A percentile compares a stretch with the other conserved stretches of the same genome.
Conservation (phyloP, 2,888 invertebrate genomes). For the Pachymerium ferrugineum region DNA sequence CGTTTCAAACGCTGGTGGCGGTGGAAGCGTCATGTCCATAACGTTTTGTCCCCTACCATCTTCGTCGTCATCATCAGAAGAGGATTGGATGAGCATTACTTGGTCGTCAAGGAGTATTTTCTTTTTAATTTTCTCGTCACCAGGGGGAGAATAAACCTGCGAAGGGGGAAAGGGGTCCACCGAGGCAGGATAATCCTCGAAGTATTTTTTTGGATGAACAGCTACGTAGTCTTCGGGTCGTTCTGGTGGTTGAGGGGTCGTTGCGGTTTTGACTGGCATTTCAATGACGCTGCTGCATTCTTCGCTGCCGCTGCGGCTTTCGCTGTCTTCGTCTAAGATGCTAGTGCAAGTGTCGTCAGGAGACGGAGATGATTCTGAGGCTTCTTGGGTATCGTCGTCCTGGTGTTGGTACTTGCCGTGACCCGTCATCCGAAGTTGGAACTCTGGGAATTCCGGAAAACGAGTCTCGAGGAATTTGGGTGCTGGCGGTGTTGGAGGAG, state of each 20-base stretch:
- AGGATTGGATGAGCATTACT: not conserved
- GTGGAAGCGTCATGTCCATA: not conserved
- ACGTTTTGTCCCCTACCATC: not conserved
- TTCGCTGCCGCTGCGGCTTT: constrained; percentile 25
- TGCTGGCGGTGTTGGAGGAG: not conserved
- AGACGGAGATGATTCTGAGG: not conserved
- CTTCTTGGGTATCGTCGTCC: not conserved
- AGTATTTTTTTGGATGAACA: constrained; percentile 31
- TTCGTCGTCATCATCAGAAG: not conserved
- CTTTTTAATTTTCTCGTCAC: not conserved
- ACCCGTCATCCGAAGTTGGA: constrained; percentile 30
- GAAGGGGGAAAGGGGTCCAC: not conserved
- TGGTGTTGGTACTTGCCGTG: constrained; percentile 17
- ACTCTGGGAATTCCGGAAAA: constrained; percentile 32
- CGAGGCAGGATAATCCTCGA: constrained; percentile 32
- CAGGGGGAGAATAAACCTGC: constrained; percentile 30
- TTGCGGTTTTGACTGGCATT: not conserved
- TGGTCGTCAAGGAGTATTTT: not conserved
- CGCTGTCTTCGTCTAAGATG: constrained; percentile 31
- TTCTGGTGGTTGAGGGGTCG: not conserved
- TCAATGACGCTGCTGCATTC: constrained; percentile 33
- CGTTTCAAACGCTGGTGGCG: constrained; percentile 28
- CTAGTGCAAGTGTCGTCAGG: constrained; percentile 17
- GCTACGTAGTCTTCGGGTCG: constrained; percentile 31
- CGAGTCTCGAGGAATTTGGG: constrained; percentile 26